A percentile compares a stretch with the other conserved stretches of the same genome.
These are phyloP conservation scores for Corbicula japonica DNA, from an alignment of 2,888 invertebrate species.

Conservation along the genomic window DNA sequence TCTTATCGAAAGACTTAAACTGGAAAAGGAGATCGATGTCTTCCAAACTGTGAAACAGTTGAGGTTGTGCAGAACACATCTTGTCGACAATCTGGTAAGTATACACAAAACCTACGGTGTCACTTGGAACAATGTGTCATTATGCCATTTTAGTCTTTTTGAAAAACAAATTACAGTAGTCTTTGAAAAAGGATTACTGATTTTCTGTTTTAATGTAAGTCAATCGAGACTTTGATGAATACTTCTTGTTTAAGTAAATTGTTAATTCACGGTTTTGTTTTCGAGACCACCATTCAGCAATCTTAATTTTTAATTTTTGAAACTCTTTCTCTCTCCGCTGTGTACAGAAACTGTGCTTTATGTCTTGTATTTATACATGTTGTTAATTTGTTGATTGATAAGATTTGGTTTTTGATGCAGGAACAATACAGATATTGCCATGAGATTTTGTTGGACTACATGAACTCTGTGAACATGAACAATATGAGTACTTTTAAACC, in stretches of 20 bases:
- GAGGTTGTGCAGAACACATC: conserved; percentile 82
- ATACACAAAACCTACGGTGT: too few relatives aligned
- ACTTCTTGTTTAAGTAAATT: too few relatives aligned
- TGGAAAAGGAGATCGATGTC: conserved; percentile 84
- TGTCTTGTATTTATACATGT: not conserved
- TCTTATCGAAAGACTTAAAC: conserved; percentile 80
- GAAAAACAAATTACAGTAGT: too few relatives aligned
- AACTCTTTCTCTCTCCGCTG: not conserved
- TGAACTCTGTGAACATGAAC: conserved; percentile 71
- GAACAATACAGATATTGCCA: conserved; percentile 87
- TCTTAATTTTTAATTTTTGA: too few relatives aligned
- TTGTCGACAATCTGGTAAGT: conserved; percentile 80
- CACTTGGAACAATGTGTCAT: too few relatives aligned
- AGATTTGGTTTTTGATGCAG: too few relatives aligned
- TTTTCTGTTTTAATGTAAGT: too few relatives aligned
- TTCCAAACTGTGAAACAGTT: conserved; percentile 85
- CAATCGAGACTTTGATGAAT: too few relatives aligned
- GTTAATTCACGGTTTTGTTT: too few relatives aligned
- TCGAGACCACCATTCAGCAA: too few relatives aligned
- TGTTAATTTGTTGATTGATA: not conserved
- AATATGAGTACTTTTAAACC: conserved; percentile 45
- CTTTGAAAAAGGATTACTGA: too few relatives aligned
- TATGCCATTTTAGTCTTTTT: too few relatives aligned
- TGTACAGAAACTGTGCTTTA: not conserved
- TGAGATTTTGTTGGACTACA: conserved; percentile 86